Evolutionary conservation across 2,797 vertebrate species (phyloP).

Genomic region (Muscicapa striata): DNA sequence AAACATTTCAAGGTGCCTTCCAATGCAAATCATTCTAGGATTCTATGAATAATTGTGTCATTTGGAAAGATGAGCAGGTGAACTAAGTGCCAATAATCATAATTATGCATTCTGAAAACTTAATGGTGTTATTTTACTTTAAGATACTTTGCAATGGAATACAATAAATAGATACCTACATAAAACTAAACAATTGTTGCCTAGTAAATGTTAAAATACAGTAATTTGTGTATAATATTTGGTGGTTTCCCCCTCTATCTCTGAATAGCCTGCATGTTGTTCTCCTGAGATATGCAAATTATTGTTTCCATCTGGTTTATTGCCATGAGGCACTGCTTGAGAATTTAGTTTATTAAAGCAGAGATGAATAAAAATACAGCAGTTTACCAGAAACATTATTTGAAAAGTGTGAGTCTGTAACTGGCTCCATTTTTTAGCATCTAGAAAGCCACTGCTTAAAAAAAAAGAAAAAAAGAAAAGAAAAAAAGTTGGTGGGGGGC

Average conservation of each 20-base stretch:
- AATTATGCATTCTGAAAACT: background rate
- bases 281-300: constrained; percentile 50
- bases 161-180: background rate
- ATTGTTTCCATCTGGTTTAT: constrained; percentile 48
- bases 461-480: background rate
- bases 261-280: background rate
- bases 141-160: background rate
- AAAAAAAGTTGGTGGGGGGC: too few relatives aligned
- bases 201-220: background rate
- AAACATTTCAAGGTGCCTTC: background rate
- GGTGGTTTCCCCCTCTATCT: background rate
- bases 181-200: background rate
- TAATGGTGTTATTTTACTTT: background rate
- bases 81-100: background rate
- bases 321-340: background rate
- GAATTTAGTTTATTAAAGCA: constrained; percentile 45
- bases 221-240: background rate
- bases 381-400: constrained; percentile 1
- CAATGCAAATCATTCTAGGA: background rate
- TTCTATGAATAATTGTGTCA: background rate
- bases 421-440: background rate
- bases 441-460: background rate
- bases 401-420: background rate
- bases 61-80: background rate
- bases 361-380: constrained; percentile 47